Percentiles rank a stretch among this genome's conserved stretches.
Evolutionary conservation across 2,797 vertebrate species (phyloP).

Genomic region (Parambassis ranga): DNA sequence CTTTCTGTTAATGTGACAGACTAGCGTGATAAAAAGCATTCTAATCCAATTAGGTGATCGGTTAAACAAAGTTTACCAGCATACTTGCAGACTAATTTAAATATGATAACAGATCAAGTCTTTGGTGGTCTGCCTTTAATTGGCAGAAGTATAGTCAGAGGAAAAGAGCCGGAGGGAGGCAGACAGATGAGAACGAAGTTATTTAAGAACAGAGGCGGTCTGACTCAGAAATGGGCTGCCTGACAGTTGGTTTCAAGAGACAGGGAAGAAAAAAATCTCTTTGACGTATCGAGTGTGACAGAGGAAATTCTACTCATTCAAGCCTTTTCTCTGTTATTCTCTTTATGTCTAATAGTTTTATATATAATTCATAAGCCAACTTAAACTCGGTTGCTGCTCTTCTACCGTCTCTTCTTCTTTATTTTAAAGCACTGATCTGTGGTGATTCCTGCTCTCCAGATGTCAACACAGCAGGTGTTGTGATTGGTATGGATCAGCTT

Average conservation of each 20-base stretch:
- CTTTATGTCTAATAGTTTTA: conserved; percentile 48
- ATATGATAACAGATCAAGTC: conserved; percentile 28
- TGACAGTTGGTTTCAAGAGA: conserved; percentile 50
- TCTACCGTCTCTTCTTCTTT: neutral
- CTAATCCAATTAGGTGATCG: conserved; percentile 50
- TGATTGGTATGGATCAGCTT: conserved; percentile 57
- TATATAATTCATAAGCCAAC: conserved; percentile 42
- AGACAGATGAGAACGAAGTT: conserved; percentile 40
- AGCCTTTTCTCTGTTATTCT: conserved; percentile 41
- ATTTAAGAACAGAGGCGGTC: conserved; percentile 44
- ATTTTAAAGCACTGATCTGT: conserved; percentile 1
- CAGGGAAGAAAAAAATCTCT: conserved; percentile 27
- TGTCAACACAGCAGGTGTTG: conserved; percentile 64
- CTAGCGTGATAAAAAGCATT: conserved; percentile 14
- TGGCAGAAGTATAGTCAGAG: conserved; percentile 13
- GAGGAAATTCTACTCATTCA: conserved; percentile 47
- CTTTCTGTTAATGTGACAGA: conserved; percentile 19
- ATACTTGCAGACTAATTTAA: conserved; percentile 10
- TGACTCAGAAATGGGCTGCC: conserved; percentile 39
- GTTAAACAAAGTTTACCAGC: conserved; percentile 3
- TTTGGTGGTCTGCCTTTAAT: conserved; percentile 34
- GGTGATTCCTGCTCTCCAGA: conserved; percentile 52
- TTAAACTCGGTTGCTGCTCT: conserved; percentile 9
- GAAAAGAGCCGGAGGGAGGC: conserved; percentile 19
- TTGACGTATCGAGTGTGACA: conserved; percentile 44